Percentiles rank a stretch among this genome's conserved stretches.
Conservation (phyloP, 2,888 invertebrate genomes). For the Lithophane socia region DNA sequence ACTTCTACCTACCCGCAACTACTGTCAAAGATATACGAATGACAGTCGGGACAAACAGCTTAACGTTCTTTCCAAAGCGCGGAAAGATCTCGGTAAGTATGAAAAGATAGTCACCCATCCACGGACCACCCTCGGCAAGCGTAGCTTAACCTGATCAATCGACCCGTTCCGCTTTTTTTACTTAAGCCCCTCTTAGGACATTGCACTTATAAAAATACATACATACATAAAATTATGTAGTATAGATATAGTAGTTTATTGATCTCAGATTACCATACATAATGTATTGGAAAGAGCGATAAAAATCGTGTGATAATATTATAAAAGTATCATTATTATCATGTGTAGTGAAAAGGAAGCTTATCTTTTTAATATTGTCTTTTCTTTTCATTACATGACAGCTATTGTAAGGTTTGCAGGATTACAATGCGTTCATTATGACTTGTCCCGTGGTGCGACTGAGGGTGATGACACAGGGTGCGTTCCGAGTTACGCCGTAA, state of each 20-base stretch:
- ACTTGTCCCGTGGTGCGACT: too few relatives aligned
- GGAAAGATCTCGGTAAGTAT: too few relatives aligned
- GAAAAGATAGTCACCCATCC: too few relatives aligned
- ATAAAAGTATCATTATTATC: neutral
- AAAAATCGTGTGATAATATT: conserved; percentile 9
- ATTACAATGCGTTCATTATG: neutral
- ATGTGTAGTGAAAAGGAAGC: neutral
- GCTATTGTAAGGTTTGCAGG: neutral
- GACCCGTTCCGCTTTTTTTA: too few relatives aligned
- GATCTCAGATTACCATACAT: conserved; percentile 11
- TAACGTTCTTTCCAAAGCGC: too few relatives aligned
- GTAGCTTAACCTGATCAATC: neutral
- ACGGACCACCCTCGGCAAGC: too few relatives aligned
- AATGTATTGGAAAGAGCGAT: conserved; percentile 1
- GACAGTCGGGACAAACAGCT: too few relatives aligned
- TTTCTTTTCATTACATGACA: neutral
- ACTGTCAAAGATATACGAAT: too few relatives aligned
- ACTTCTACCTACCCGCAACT: too few relatives aligned
- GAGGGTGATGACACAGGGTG: too few relatives aligned
- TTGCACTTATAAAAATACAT: conserved; percentile 6
- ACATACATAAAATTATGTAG: neutral
- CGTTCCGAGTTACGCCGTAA: too few relatives aligned
- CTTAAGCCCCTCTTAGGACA: neutral
- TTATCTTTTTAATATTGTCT: conserved; percentile 22
- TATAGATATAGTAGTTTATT: conserved; percentile 8